A percentile compares a stretch with the other conserved stretches of the same genome.
Evolutionary conservation across 2,113 vertebrate species (phyloP).

Genomic region (Gavia stellata): DNA sequence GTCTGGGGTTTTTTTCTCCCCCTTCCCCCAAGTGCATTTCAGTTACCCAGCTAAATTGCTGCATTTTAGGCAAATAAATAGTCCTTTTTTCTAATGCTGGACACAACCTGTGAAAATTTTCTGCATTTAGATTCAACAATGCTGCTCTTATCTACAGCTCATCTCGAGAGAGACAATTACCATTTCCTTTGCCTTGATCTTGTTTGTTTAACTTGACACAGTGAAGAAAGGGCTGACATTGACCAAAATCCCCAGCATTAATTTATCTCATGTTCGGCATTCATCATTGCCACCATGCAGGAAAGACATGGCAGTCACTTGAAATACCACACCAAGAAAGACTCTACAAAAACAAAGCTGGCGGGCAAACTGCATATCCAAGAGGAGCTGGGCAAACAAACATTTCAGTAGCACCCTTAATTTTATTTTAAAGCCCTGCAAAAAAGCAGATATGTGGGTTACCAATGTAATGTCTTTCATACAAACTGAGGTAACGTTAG

Average conservation of each 20-base stretch:
- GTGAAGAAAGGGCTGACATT: constrained; percentile 97
- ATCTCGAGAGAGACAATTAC: constrained; percentile 94
- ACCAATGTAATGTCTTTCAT: rapidly evolving
- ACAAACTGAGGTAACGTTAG: rapidly evolving
- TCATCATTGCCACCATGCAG: constrained; percentile 90
- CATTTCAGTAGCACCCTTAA: background rate
- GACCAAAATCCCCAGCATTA: constrained; percentile 95
- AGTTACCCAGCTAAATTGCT: constrained; percentile 21
- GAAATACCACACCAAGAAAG: constrained; percentile 69
- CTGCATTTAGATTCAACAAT: constrained; percentile 80
- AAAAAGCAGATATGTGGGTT: background rate
- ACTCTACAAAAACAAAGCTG: constrained; percentile 25
- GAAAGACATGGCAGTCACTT: constrained; percentile 73
- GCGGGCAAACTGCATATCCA: constrained; percentile 10
- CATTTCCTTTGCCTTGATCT: constrained; percentile 91
- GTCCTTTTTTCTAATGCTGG: constrained; percentile 69
- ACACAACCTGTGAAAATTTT: constrained; percentile 73
- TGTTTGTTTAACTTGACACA: constrained; percentile 99
- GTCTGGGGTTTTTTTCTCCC: background rate
- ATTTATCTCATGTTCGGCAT: constrained; percentile 97
- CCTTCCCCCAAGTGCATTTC: background rate
- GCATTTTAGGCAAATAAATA: constrained; percentile 55
- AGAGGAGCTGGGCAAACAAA: background rate
- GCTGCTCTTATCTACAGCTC: constrained; percentile 78
- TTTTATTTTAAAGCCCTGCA: background rate